Base-by-base conservation (phyloP, 1,140 invertebrate genomes). In the Drosophila arizonae region DNA sequence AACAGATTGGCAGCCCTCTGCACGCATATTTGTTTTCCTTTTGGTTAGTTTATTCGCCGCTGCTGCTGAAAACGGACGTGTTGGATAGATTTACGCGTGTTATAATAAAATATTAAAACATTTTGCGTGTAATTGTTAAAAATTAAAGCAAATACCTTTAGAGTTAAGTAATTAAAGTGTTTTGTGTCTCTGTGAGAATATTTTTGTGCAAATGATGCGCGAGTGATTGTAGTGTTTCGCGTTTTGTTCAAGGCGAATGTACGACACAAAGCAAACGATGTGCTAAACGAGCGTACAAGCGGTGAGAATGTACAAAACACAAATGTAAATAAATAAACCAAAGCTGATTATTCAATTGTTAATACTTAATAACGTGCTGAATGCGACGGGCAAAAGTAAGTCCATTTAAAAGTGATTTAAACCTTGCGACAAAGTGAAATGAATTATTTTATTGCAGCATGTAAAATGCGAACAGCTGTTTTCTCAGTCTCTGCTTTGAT, bases 311-410 rank as follows among this genome's bases (percentile, higher is more conserved):
- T 43, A 50, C 26, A 57, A 57, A 41, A 63, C 8, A 64, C 58
- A 68, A 66, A 82, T 82, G 79, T 86, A 82, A 87, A 86, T 87
- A 86, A 87, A 81, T 71, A 68, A 82, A 66, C 41, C 43, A 52
- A 56, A 24, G 28, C 21, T 10, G 33, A n/a, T 28, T 51, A 24
- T 9, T n/a, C 64, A 62, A 50, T 50, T 65, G 66, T 62, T 63
- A 57, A 69, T 21, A 87, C 6, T 54, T 54, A 26, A 21, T 45
- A 54, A n/a, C n/a, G 4, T 55, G 26, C 17, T 8, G 6, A 11
- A 13, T 39, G 10, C 5, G 21, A 36, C 3, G 24, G 51, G 28
- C 36, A 26, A 36, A 70, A 68, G 68, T 68, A 68, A 65, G 65
- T 63, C 41, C 63, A 64, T 45, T 69, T 8, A 2, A n/a, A 9